Evolutionary conservation across 2,113 vertebrate genomes (phyloP).

Genomic region (Siphamia tubifer): DNA sequence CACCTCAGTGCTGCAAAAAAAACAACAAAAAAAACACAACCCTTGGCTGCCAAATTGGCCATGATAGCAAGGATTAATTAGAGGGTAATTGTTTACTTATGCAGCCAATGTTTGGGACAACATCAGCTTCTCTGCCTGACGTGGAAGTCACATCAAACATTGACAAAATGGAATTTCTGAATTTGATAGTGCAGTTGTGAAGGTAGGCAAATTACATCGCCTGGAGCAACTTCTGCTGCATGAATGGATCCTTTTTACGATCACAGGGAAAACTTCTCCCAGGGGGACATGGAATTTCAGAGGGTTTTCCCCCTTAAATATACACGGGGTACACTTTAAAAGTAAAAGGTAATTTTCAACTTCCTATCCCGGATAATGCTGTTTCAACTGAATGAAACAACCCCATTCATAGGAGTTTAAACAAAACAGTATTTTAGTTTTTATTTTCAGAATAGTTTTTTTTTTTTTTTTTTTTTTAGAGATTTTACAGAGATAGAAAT

Average conservation of each 20-base stretch:
- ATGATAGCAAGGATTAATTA: not conserved
- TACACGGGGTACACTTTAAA: slow-evolving; percentile 90
- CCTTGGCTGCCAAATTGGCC: slow-evolving; percentile 8
- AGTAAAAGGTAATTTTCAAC: slow-evolving; percentile 86
- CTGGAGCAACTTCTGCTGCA: slow-evolving; percentile 79
- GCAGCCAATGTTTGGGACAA: not conserved
- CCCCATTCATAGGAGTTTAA: slow-evolving; percentile 76
- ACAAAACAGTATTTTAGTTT: slow-evolving; percentile 13
- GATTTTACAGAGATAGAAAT: too few relatives aligned
- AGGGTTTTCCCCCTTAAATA: slow-evolving; percentile 81
- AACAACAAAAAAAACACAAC: too few relatives aligned
- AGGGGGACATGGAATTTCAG: slow-evolving; percentile 84
- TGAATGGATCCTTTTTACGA: slow-evolving; percentile 91
- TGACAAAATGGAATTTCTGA: slow-evolving; percentile 73
- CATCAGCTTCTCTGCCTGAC: not conserved
- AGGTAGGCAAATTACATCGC: slow-evolving; percentile 89
- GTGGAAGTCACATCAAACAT: slow-evolving; percentile 64
- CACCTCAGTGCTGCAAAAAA: too few relatives aligned
- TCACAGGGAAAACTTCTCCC: slow-evolving; percentile 80
- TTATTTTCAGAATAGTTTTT: too few relatives aligned
- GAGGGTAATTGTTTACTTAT: slow-evolving; percentile 14
- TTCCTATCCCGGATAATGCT: slow-evolving; percentile 87
- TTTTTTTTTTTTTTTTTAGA: too few relatives aligned
- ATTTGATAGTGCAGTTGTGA: slow-evolving; percentile 86
- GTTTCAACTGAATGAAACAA: slow-evolving; percentile 81